These are phyloP conservation scores for Agapornis roseicollis DNA, from an alignment of 2,113 vertebrate species.

Conservation along the genomic window DNA sequence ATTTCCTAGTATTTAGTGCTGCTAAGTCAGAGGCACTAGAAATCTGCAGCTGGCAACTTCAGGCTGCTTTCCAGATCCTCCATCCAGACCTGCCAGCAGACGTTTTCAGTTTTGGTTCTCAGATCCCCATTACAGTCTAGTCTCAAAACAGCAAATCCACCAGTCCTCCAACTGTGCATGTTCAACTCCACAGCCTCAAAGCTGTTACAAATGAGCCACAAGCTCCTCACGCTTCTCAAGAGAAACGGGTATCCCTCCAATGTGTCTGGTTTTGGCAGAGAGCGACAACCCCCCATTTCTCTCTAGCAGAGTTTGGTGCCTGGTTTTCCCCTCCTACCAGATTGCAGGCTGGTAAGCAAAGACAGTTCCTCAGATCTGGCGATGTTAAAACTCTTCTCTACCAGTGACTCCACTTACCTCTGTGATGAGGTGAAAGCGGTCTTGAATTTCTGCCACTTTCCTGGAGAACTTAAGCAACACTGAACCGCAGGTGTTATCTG, in stretches of 20 bases:
- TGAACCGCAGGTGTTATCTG: neutral
- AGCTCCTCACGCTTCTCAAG: neutral
- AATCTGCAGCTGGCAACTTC: conserved; percentile 48
- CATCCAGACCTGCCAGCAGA: conserved; percentile 41
- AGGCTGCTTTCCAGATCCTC: conserved; percentile 48
- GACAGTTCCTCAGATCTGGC: neutral
- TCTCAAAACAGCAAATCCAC: neutral
- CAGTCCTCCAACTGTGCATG: neutral
- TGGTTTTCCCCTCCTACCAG: neutral
- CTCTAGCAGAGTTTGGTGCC: neutral
- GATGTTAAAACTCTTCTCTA: neutral
- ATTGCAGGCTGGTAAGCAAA: neutral
- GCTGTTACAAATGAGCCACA: neutral
- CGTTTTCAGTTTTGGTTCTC: conserved; percentile 61
- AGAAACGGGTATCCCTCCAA: neutral
- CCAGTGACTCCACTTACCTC: conserved; percentile 15
- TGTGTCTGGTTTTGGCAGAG: neutral
- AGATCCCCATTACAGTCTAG: conserved; percentile 42
- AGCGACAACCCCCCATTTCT: neutral
- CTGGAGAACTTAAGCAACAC: neutral
- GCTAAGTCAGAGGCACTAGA: conserved; percentile 26
- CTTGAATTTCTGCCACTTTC: neutral
- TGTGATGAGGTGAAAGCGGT: neutral
- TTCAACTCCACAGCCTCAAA: neutral
- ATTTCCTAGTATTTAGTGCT: neutral